Base-by-base conservation (phyloP, 1,140 invertebrate genomes). In the Druon quercuslanigerum region DNA sequence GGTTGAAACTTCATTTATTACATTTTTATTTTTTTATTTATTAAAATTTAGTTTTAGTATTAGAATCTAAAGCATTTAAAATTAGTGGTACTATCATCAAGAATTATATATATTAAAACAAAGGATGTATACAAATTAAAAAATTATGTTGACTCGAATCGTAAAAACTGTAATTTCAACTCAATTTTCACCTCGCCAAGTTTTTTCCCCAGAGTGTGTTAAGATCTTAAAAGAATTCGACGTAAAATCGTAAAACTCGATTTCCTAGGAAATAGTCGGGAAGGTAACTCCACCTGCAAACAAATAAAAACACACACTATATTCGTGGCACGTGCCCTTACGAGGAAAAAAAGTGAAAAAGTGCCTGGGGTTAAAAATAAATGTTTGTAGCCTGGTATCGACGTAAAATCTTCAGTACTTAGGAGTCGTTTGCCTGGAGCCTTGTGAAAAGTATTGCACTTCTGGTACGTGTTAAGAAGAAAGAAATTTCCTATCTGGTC, bases 341-440 rank as follows among this genome's bases (percentile, higher is more conserved):
- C 7, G 13, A 25, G 60, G 33, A 40, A 46, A 66, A 66, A 66
- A 66, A 20, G 60, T 66, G 60, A 66, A 66, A 66, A 66, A 66
- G 60, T 66, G 60, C 60, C 60, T 66, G 25, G 60, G 60, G 60
- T 66, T 66, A 40, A 66, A 66, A 66, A 66, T 66, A 66, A 66
- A 66, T 66, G 60, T 66, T 66, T 66, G 60, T 33, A 40, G 60
- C 3, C 25, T 14, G 60, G 60, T 33, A 60, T 33, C 25, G 57
- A 25, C 60, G 60, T 66, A 40, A 66, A 66, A 66, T 66, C 60
- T 66, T 20, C 60, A 40, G 60, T 33, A 66, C 60, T 66, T 66
- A 66, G 14, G 25, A 66, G 60, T 66, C 60, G 60, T 66, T 66
- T 66, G 25, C 60, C 25, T 66, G 25, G 25, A 33, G 33, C 25